Conservation (phyloP, 2,113 vertebrate genomes). For the Collichthys lucidus region DNA sequence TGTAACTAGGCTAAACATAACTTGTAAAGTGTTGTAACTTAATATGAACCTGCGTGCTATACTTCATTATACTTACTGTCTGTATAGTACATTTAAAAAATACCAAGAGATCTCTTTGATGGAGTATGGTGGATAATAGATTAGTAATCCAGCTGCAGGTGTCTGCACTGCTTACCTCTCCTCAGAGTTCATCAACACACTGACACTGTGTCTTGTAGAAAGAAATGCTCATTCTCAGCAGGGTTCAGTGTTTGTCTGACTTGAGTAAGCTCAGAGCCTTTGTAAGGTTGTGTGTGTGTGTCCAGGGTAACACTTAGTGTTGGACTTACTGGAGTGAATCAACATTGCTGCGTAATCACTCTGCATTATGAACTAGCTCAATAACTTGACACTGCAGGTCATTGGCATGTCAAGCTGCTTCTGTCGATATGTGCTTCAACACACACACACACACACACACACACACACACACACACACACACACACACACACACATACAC, state of each 20-base stretch:
- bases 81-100: neutral
- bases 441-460: neutral
- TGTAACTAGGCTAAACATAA: no score
- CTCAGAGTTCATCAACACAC: neutral
- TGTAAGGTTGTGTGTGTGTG: neutral
- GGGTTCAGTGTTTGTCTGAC: neutral
- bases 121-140: neutral
- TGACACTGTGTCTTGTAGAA: neutral
- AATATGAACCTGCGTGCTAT: no score
- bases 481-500: neutral
- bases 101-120: neutral
- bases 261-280: neutral
- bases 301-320: slow-evolving; percentile 38
- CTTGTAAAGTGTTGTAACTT: no score
- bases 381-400: slow-evolving; percentile 67
- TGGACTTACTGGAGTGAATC: slow-evolving; percentile 54
- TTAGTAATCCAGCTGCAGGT: neutral
- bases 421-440: slow-evolving; percentile 44
- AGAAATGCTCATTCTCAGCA: neutral
- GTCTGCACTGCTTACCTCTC: neutral
- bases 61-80: no score
- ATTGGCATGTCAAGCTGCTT: slow-evolving; percentile 49
- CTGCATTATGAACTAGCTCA: slow-evolving; percentile 64
- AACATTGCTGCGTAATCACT: slow-evolving; percentile 71
- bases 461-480: neutral